A percentile compares a stretch with the other conserved stretches of the same genome.
These are phyloP conservation scores for Tetramorium bicarinatum DNA, from an alignment of 2,888 invertebrate genomes.

Conservation along the genomic window DNA sequence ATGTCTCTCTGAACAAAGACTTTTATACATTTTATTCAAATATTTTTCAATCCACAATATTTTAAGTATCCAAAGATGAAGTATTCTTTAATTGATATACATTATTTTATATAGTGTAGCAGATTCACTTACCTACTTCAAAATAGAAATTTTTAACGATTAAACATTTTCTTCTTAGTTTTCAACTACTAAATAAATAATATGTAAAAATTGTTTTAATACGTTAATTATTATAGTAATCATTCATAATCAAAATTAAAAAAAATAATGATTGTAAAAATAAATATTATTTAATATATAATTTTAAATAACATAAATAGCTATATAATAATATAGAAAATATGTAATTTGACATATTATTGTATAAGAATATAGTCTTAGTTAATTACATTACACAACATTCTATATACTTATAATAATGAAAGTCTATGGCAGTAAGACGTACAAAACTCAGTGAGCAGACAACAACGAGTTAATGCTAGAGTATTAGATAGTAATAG, in stretches of 20 bases:
- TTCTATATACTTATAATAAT: neutral
- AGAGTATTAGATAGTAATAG: neutral
- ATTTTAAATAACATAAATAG: neutral
- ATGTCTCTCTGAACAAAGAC: neutral
- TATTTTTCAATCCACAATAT: constrained; percentile 12
- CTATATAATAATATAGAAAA: neutral
- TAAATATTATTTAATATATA: neutral
- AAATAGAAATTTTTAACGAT: neutral
- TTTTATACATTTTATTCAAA: neutral
- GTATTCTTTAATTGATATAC: neutral
- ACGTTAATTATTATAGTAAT: neutral
- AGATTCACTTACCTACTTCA: neutral
- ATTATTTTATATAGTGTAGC: neutral
- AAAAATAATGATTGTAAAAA: neutral
- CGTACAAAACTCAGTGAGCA: neutral
- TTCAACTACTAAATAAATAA: constrained; percentile 4
- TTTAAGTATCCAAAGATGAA: neutral
- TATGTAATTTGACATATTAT: neutral
- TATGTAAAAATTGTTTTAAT: neutral
- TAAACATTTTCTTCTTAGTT: neutral
- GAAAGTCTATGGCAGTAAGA: neutral
- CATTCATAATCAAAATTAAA: neutral
- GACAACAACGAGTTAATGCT: neutral
- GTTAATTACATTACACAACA: neutral
- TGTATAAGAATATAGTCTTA: neutral